Percentiles rank a stretch among this genome's conserved stretches.
Evolutionary conservation across 2,113 vertebrate genomes (phyloP).

Genomic region (Orthonyx spaldingii): DNA sequence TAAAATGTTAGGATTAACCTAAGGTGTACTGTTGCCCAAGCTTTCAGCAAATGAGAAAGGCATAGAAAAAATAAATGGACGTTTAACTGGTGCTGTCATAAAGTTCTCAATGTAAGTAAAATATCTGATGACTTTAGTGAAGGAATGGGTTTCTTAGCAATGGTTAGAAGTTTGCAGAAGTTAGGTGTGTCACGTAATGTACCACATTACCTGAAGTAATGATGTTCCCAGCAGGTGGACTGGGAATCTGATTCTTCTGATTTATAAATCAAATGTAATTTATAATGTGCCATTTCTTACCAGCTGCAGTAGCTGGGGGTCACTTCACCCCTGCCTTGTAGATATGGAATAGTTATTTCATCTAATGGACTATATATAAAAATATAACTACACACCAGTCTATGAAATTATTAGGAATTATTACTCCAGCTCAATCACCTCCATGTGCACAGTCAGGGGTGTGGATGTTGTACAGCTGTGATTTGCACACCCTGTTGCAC

Average conservation of each 20-base stretch:
- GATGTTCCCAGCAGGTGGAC: not conserved
- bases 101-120: not conserved
- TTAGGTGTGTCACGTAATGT: not conserved
- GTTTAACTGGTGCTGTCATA: not conserved
- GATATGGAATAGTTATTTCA: not conserved
- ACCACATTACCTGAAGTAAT: not conserved
- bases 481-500: not conserved
- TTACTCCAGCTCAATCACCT: not conserved
- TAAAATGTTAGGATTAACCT: slow-evolving; percentile 51
- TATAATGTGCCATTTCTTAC: not conserved
- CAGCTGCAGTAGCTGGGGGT: not conserved
- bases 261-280: not conserved
- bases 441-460: not conserved
- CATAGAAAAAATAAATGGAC: not conserved
- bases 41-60: not conserved
- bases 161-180: not conserved
- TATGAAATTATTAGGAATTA: not conserved
- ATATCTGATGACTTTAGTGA: not conserved
- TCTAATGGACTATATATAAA: not conserved
- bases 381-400: not conserved
- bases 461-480: not conserved
- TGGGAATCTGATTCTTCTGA: not conserved
- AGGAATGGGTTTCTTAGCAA: not conserved
- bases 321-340: not conserved
- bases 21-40: not conserved